phyloP scores from a whole-genome alignment of 2,113 vertebrate genomes.

The Aepyceros melampus region DNA sequence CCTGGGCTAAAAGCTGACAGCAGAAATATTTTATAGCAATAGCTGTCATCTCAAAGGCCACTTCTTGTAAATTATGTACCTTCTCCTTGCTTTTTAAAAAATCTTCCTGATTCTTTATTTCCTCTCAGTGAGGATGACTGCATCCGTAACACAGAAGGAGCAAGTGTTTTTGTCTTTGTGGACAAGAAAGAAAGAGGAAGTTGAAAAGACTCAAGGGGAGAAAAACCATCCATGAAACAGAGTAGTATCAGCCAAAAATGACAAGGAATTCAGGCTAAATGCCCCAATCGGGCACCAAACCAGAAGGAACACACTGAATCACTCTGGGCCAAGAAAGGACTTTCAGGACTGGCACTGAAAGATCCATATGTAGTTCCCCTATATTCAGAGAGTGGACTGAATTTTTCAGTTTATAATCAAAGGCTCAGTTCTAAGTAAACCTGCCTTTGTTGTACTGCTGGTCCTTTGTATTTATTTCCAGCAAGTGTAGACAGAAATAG shows the following conservation, averaged over 20 bases:
- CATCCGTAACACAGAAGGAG: not conserved
- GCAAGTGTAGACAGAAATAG: not conserved
- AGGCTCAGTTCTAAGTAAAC: not conserved
- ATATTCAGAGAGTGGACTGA: not conserved
- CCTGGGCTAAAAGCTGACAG: not conserved
- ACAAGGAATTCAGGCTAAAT: not conserved
- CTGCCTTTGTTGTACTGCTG: not conserved
- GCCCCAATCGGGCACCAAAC: not conserved
- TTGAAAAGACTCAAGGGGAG: not conserved
- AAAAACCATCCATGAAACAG: not conserved
- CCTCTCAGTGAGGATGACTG: not conserved
- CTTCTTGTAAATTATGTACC: not conserved
- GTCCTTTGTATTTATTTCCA: not conserved
- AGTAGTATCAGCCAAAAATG: not conserved
- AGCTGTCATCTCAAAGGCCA: not conserved
- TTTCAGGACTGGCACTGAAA: not conserved
- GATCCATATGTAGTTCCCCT: not conserved
- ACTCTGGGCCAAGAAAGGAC: not conserved
- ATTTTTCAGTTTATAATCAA: not conserved
- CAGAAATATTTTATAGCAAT: not conserved
- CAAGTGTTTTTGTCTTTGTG: not conserved
- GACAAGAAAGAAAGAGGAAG: not conserved
- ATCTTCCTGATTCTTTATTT: not conserved
- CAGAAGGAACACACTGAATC: not conserved
- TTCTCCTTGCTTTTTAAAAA: not conserved